A percentile compares a stretch with the other conserved stretches of the same genome.
These are phyloP conservation scores for Cirrhinus molitorella DNA, from an alignment of 2,797 vertebrate genomes.

Conservation along the genomic window DNA sequence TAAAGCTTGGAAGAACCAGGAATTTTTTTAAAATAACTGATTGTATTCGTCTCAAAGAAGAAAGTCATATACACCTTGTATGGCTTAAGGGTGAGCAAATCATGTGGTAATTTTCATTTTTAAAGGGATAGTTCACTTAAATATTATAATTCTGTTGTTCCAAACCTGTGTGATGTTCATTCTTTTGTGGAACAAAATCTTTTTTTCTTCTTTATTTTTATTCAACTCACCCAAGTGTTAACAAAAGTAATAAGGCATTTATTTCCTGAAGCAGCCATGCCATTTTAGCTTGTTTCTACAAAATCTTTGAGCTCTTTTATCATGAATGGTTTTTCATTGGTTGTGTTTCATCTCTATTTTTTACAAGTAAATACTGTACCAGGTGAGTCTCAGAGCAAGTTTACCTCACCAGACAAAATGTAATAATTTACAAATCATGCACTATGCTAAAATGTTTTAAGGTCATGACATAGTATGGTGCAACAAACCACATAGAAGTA, in stretches of 20 bases:
- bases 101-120: no score
- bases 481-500: neutral
- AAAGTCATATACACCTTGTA: no score
- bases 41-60: no score
- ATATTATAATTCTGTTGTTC: neutral
- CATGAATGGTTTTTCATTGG: neutral
- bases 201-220: neutral
- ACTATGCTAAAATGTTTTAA: neutral
- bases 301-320: neutral
- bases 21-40: no score
- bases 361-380: neutral
- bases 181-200: neutral
- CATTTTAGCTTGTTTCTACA: neutral
- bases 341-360: neutral
- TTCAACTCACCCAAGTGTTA: neutral
- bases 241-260: neutral
- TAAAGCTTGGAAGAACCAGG: no score
- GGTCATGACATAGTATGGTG: neutral
- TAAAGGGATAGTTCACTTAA: neutral
- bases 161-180: neutral
- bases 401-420: neutral
- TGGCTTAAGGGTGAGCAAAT: no score
- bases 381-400: neutral
- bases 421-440: neutral
- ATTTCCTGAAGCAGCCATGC: neutral